phyloP scores from a whole-genome alignment of 2,888 invertebrate genomes.

The Aspidapion aeneum region DNA sequence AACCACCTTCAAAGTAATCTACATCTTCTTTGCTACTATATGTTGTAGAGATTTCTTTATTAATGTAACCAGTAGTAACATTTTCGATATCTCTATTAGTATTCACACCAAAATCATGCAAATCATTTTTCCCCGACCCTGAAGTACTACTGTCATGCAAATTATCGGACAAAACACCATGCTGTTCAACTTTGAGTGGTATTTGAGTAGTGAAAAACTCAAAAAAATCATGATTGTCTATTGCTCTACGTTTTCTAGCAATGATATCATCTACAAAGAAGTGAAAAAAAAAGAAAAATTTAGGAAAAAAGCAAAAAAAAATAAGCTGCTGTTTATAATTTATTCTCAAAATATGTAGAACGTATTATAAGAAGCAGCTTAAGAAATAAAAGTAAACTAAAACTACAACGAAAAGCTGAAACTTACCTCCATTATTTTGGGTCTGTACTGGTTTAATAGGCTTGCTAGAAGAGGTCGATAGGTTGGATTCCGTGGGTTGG shows the following conservation, averaged over 20 bases:
- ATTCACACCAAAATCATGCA: slow-evolving; percentile 37
- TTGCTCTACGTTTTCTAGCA: not conserved
- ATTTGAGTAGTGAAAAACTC: not conserved
- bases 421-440: not conserved
- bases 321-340: too few species aligned
- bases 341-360: too few species aligned
- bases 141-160: slow-evolving; percentile 37
- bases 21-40: too few species aligned
- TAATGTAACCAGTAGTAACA: too few species aligned
- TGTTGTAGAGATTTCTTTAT: too few species aligned
- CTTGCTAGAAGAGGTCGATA: slow-evolving; percentile 36
- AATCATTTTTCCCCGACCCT: slow-evolving; percentile 26
- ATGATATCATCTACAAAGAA: not conserved
- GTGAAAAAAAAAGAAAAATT: not conserved
- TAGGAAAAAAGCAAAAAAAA: not conserved
- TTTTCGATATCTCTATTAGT: not conserved
- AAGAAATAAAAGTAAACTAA: not conserved
- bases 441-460: slow-evolving; percentile 5
- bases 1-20: too few species aligned
- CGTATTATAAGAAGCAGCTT: too few species aligned
- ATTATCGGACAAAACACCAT: slow-evolving; percentile 24
- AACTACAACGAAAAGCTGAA: not conserved
- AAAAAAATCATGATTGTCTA: not conserved
- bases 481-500: slow-evolving; percentile 66
- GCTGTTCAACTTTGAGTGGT: not conserved